Percentiles rank a stretch among this genome's conserved stretches.
Conservation (phyloP, 2,797 vertebrate genomes). For the Podarcis lilfordi region DNA sequence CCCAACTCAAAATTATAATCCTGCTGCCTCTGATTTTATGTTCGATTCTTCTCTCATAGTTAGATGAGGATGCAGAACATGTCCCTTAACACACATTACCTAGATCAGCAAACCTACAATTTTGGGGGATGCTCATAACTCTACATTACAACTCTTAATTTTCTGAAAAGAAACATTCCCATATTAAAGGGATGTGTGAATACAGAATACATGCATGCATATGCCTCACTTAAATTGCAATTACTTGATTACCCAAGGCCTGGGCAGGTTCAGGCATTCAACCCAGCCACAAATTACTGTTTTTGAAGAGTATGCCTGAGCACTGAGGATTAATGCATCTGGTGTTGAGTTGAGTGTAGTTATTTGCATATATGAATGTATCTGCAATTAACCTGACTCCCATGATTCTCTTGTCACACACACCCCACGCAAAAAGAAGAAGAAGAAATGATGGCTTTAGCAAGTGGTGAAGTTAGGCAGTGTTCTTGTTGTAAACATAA, state of each 20-base stretch:
- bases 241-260: neutral
- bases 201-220: neutral
- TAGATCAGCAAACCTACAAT: neutral
- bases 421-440: neutral
- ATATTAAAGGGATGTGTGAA: no score
- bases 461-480: no score
- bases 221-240: neutral
- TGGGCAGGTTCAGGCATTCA: neutral
- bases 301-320: neutral
- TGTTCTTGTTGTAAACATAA: no score
- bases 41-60: no score
- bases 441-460: neutral
- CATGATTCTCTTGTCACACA: neutral
- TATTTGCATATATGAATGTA: neutral
- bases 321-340: neutral
- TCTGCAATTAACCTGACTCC: neutral
- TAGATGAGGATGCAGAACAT: neutral
- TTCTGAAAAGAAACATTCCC: neutral
- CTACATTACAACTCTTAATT: neutral
- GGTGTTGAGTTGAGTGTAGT: neutral
- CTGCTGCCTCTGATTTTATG: neutral
- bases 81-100: neutral
- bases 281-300: neutral
- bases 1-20: neutral
- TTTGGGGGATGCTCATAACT: neutral